A percentile compares a stretch with the other conserved stretches of the same genome.
Conservation (phyloP, 2,888 invertebrate genomes). For the Eupithecia subumbrata region DNA sequence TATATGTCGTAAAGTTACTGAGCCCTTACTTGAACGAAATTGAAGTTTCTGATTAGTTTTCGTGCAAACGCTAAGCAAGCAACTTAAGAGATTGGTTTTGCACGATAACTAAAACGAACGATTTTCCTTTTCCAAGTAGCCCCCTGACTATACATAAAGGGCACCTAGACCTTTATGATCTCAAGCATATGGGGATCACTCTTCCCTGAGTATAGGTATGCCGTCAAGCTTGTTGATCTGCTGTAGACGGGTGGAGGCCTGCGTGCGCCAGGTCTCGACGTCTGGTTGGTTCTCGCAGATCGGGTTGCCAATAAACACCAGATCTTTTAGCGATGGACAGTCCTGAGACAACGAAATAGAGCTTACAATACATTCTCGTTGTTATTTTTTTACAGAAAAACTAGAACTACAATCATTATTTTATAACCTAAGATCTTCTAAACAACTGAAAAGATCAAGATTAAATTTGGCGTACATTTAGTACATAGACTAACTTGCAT, state of each 20-base stretch:
- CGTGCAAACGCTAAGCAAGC: too few species aligned
- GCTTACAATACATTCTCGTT: not conserved
- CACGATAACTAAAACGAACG: too few species aligned
- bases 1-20: not conserved
- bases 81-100: too few species aligned
- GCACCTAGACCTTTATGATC: not conserved
- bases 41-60: too few species aligned
- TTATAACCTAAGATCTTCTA: too few species aligned
- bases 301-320: conserved; percentile 92
- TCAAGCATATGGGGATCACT: not conserved
- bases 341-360: conserved; percentile 1
- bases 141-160: not conserved
- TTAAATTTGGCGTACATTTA: too few species aligned
- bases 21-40: too few species aligned
- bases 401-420: too few species aligned
- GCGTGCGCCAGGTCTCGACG: conserved; percentile 86
- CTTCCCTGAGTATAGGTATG: conserved; percentile 7
- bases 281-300: conserved; percentile 88
- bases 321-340: conserved; percentile 84
- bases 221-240: conserved; percentile 54
- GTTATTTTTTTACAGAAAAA: not conserved
- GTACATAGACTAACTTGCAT: too few species aligned
- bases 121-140: too few species aligned
- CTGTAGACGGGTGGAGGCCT: conserved; percentile 86
- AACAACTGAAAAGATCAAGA: too few species aligned